Evolutionary conservation across 2,888 invertebrate species (phyloP).

Genomic region (Hemaris fuciformis): DNA sequence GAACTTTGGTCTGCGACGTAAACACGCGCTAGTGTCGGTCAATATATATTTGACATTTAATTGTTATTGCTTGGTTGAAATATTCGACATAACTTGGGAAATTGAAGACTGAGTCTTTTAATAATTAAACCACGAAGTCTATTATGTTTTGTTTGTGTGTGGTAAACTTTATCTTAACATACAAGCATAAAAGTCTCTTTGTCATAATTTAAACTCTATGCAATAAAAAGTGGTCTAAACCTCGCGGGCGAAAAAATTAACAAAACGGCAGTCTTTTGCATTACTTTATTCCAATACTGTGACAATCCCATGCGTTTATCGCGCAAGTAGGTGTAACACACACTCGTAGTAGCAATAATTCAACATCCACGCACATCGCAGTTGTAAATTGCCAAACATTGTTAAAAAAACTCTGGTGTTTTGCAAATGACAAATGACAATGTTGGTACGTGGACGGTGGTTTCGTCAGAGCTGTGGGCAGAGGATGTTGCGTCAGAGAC

Average conservation of each 20-base stretch:
- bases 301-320: not conserved
- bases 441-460: constrained; percentile 29
- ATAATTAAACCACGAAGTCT: no score
- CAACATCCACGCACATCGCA: constrained; percentile 3
- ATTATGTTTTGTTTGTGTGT: no score
- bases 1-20: not conserved
- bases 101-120: no score
- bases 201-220: not conserved
- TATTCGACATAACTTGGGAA: no score
- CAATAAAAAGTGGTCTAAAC: not conserved
- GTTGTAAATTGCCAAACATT: constrained; percentile 17
- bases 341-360: not conserved
- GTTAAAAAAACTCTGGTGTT: constrained; percentile 29
- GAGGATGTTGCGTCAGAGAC: constrained; percentile 71
- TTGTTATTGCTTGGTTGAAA: not conserved
- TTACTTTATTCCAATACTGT: not conserved
- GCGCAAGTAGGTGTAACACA: not conserved
- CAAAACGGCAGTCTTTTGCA: not conserved
- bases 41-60: no score
- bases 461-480: constrained; percentile 51
- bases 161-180: no score
- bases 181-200: no score
- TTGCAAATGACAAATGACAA: constrained; percentile 40
- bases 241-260: not conserved
- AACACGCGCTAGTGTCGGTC: no score